Percentiles rank a stretch among this genome's conserved stretches.
These are phyloP conservation scores for Xenotilapia longispinis DNA, from an alignment of 2,113 vertebrate species.

Conservation along the genomic window DNA sequence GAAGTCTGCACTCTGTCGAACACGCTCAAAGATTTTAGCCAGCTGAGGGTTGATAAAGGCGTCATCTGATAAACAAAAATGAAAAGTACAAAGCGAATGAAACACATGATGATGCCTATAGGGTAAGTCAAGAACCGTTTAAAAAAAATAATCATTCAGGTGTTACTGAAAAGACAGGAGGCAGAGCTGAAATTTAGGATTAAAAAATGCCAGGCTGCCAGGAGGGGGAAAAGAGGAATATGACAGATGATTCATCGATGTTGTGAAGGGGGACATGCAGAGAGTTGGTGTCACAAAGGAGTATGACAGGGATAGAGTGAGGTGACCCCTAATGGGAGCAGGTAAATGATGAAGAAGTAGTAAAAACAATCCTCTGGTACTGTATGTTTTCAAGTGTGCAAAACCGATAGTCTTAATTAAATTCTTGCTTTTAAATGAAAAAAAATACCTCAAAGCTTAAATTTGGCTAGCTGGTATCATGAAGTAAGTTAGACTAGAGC, in stretches of 20 bases:
- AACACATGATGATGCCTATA: neutral
- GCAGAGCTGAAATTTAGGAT: neutral
- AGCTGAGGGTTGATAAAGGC: constrained; percentile 92
- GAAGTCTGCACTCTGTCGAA: constrained; percentile 92
- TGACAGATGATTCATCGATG: neutral
- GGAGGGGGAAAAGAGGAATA: neutral
- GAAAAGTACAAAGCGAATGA: fast-evolving
- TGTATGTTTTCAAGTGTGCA: neutral
- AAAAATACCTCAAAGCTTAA: neutral
- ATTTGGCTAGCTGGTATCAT: neutral
- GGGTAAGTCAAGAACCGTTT: fast-evolving
- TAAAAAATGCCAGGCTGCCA: neutral
- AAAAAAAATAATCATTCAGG: fast-evolving
- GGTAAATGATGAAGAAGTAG: neutral
- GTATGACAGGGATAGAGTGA: neutral
- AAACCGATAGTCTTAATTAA: fast-evolving
- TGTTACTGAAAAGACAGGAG: fast-evolving
- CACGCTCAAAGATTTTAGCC: constrained; percentile 90
- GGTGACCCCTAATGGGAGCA: neutral
- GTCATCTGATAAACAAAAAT: constrained; percentile 72
- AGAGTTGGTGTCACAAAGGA: neutral
- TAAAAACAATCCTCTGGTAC: neutral
- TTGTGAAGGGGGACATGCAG: neutral
- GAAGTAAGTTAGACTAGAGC: neutral
- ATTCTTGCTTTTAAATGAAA: neutral